Conservation (phyloP, 2,113 vertebrate genomes). For the Gobius niger region DNA sequence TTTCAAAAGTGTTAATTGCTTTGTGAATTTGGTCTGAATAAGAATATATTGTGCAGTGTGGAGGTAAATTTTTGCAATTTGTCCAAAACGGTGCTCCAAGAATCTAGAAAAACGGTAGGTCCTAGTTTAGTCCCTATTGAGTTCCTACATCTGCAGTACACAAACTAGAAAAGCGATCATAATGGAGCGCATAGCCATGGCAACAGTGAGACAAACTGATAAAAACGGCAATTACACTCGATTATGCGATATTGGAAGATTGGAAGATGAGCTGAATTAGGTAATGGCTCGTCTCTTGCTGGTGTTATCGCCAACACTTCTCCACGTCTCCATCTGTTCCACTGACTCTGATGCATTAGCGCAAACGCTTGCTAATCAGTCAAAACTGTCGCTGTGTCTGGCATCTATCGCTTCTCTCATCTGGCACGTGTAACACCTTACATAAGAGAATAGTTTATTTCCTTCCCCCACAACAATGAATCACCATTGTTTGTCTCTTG, state of each 20-base stretch:
- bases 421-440: slow-evolving; percentile 8
- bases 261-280: slow-evolving; percentile 17
- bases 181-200: not conserved
- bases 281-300: not conserved
- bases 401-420: slow-evolving; percentile 10
- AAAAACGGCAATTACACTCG: slow-evolving; percentile 30
- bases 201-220: slow-evolving; percentile 23
- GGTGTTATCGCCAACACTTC: slow-evolving; percentile 13
- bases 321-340: slow-evolving; percentile 9
- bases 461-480: slow-evolving; percentile 28
- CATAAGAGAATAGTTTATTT: slow-evolving; percentile 20
- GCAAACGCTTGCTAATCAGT: slow-evolving; percentile 39
- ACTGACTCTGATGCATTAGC: slow-evolving; percentile 10
- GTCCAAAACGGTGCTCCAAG: no score
- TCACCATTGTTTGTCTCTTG: slow-evolving; percentile 10
- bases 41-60: no score
- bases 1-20: no score
- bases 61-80: no score
- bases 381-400: slow-evolving; percentile 1
- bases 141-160: not conserved
- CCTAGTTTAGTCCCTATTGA: not conserved
- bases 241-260: slow-evolving; percentile 29
- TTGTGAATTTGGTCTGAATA: no score
- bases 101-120: not conserved
- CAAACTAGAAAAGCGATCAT: no score